A percentile compares a stretch with the other conserved stretches of the same genome.
These are phyloP conservation scores for Intellagama lesueurii DNA, from an alignment of 2,797 vertebrate species.

Conservation along the genomic window DNA sequence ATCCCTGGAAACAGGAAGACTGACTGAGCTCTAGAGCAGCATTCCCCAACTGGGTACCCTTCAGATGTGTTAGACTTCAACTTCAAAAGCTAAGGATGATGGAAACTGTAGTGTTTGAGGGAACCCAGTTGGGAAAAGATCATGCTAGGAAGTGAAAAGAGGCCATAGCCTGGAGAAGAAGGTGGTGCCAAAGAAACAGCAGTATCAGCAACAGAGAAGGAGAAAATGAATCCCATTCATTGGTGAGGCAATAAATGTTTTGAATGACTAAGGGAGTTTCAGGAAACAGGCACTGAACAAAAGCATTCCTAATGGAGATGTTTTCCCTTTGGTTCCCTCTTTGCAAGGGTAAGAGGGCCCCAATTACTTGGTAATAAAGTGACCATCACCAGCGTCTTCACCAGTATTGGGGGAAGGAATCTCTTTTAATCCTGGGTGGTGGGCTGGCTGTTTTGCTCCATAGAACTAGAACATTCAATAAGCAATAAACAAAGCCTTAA, in stretches of 20 bases:
- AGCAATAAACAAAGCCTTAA: too few relatives aligned
- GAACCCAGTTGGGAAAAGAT: not conserved
- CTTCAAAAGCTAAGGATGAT: not conserved
- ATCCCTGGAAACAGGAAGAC: not conserved
- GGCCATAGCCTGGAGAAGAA: not conserved
- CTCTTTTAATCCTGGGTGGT: too few relatives aligned
- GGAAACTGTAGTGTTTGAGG: not conserved
- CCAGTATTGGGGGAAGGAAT: too few relatives aligned
- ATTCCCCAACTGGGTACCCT: not conserved
- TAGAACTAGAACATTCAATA: too few relatives aligned
- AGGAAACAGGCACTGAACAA: not conserved
- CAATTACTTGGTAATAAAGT: not conserved
- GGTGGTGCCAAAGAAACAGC: not conserved
- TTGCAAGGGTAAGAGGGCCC: too few relatives aligned
- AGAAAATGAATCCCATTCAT: too few relatives aligned
- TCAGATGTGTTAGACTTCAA: not conserved
- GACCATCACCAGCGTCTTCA: too few relatives aligned
- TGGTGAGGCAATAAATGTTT: not conserved
- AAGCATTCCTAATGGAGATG: not conserved
- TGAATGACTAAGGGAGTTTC: not conserved
- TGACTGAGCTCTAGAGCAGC: not conserved
- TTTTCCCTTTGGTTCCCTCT: not conserved
- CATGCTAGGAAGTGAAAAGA: not conserved
- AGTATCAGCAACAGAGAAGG: not conserved
- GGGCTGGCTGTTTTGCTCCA: too few relatives aligned